Percentiles rank a stretch among this genome's conserved stretches.
Conservation (phyloP, 2,797 vertebrate genomes). For the Hippopotamyrus pictus region DNA sequence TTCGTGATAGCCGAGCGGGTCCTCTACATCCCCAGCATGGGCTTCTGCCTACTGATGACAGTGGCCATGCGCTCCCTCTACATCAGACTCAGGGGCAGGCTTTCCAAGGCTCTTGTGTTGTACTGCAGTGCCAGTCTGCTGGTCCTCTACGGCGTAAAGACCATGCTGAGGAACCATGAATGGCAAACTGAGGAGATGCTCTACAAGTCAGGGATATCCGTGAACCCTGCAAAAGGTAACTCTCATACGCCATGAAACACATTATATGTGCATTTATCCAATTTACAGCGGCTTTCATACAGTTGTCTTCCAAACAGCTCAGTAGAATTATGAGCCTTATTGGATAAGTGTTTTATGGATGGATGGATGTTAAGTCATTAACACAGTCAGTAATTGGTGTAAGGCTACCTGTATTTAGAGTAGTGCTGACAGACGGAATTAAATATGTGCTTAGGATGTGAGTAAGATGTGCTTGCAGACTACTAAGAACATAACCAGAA, state of each 20-base stretch:
- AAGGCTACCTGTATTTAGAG: not conserved
- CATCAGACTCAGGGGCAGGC: conserved; percentile 70
- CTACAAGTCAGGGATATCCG: conserved; percentile 96
- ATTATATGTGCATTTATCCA: not conserved
- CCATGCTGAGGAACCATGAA: conserved; percentile 85
- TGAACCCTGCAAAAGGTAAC: conserved; percentile 98
- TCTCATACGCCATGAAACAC: not conserved
- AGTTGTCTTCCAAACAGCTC: not conserved
- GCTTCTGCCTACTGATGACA: conserved; percentile 90
- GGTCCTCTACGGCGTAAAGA: conserved; percentile 85
- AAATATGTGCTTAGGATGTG: not conserved
- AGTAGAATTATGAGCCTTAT: not conserved
- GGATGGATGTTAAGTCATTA: not conserved
- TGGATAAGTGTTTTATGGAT: not conserved
- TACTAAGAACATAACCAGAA: not conserved
- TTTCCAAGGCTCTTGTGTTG: conserved; percentile 75
- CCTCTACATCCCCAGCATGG: conserved; percentile 98
- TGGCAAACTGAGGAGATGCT: conserved; percentile 98
- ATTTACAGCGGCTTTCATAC: not conserved
- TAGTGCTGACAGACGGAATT: not conserved
- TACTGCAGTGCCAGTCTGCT: conserved; percentile 76
- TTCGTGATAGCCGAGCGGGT: conserved; percentile 98
- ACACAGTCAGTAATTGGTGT: not conserved
- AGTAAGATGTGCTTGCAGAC: not conserved
- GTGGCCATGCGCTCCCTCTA: conserved; percentile 82